Conservation (phyloP, 2,888 invertebrate species). For the Lapara coniferarum region DNA sequence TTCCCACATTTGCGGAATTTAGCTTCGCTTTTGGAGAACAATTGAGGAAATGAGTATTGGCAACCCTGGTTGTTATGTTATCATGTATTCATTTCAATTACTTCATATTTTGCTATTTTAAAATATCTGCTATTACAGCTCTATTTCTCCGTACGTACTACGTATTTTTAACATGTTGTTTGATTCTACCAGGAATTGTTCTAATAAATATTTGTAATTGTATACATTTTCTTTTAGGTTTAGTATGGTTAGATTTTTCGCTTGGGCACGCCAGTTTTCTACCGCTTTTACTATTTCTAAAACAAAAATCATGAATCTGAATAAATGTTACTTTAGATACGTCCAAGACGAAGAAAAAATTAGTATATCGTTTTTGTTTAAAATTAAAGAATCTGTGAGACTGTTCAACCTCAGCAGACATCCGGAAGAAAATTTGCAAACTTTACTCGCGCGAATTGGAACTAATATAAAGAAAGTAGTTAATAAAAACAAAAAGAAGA, state of each 20-base stretch:
- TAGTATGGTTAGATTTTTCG: constrained; percentile 49
- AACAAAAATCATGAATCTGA: constrained; percentile 60
- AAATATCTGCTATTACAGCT: too few species aligned
- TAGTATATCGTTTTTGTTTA: constrained; percentile 67
- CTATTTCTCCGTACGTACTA: too few species aligned
- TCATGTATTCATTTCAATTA: too few species aligned
- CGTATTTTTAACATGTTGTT: too few species aligned
- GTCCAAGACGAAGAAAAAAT: constrained; percentile 62
- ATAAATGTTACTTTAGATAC: constrained; percentile 73
- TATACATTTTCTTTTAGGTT: not conserved
- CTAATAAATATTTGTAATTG: too few species aligned
- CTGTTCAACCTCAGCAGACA: constrained; percentile 89
- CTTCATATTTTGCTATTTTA: too few species aligned
- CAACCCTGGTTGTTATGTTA: too few species aligned
- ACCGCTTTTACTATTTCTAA: constrained; percentile 56
- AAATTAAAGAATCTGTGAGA: constrained; percentile 70
- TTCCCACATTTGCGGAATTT: too few species aligned
- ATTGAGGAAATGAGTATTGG: too few species aligned
- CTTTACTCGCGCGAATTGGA: constrained; percentile 84
- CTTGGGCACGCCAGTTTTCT: constrained; percentile 47
- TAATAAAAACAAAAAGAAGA: constrained; percentile 75
- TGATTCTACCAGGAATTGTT: too few species aligned
- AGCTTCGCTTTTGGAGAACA: too few species aligned
- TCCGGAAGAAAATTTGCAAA: constrained; percentile 84
- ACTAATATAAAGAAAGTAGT: constrained; percentile 86